These are phyloP conservation scores for Coecobrya sp. DNA, from an alignment of 2,888 invertebrate species.

Conservation along the genomic window DNA sequence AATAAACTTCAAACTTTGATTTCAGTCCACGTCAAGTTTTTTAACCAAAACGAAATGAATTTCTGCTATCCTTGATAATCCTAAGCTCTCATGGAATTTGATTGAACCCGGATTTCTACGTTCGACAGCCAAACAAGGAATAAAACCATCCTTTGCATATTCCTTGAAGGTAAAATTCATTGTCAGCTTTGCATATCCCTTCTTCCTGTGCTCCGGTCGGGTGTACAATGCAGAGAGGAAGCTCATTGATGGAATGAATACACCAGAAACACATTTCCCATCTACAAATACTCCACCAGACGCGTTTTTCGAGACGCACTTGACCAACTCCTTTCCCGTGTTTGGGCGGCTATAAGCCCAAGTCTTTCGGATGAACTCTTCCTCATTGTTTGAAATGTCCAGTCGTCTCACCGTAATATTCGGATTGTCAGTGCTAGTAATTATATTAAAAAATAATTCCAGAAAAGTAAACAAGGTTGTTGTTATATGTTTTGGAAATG, in stretches of 20 bases:
- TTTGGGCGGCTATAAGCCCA: neutral
- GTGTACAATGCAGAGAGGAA: slow-evolving; percentile 56
- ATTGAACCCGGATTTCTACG: slow-evolving; percentile 31
- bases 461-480: too few species aligned
- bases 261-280: slow-evolving; percentile 43
- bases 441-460: too few species aligned
- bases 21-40: too few species aligned
- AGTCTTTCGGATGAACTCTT: neutral
- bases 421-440: too few species aligned
- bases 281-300: slow-evolving; percentile 45
- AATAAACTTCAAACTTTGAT: too few species aligned
- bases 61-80: too few species aligned
- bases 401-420: neutral
- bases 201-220: slow-evolving; percentile 18
- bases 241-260: neutral
- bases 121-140: slow-evolving; percentile 70
- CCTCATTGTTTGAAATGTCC: neutral
- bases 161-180: slow-evolving; percentile 61
- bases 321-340: neutral
- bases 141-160: slow-evolving; percentile 45
- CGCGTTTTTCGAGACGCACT: neutral
- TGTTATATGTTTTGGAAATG: too few species aligned
- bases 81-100: slow-evolving; percentile 54
- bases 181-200: slow-evolving; percentile 52
- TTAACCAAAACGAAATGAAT: too few species aligned